phyloP scores from a whole-genome alignment of 2,797 vertebrate genomes.

The Eleutherodactylus coqui region DNA sequence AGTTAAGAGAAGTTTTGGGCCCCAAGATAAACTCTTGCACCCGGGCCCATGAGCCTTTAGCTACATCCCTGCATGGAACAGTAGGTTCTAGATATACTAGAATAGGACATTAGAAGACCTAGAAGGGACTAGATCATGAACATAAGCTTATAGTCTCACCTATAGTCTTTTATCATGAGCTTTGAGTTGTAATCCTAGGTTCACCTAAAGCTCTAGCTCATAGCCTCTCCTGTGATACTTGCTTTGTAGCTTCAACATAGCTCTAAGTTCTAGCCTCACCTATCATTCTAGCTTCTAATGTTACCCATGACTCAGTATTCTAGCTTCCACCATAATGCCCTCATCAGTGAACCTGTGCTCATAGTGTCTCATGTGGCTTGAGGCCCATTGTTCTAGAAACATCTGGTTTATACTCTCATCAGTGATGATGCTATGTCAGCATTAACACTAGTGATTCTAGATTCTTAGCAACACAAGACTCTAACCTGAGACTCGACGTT shows the following conservation, averaged over 20 bases:
- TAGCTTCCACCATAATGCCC: neutral
- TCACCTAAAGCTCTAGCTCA: neutral
- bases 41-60: too few relatives aligned
- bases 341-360: neutral
- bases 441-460: neutral
- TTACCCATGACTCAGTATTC: neutral
- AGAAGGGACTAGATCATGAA: neutral
- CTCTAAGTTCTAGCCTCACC: neutral
- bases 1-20: too few relatives aligned
- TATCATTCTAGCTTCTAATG: neutral
- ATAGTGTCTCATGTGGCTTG: neutral
- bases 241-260: neutral
- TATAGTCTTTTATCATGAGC: too few relatives aligned
- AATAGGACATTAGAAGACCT: neutral
- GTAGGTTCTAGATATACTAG: neutral
- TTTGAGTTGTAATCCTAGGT: too few relatives aligned
- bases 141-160: too few relatives aligned
- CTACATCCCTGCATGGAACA: too few relatives aligned
- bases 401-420: neutral
- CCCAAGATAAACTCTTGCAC: too few relatives aligned
- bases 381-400: neutral
- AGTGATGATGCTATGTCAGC: neutral
- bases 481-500: constrained; percentile 68
- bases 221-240: neutral
- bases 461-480: neutral